These are phyloP conservation scores for Thalpophila matura DNA, from an alignment of 2,888 invertebrate species.

Conservation along the genomic window DNA sequence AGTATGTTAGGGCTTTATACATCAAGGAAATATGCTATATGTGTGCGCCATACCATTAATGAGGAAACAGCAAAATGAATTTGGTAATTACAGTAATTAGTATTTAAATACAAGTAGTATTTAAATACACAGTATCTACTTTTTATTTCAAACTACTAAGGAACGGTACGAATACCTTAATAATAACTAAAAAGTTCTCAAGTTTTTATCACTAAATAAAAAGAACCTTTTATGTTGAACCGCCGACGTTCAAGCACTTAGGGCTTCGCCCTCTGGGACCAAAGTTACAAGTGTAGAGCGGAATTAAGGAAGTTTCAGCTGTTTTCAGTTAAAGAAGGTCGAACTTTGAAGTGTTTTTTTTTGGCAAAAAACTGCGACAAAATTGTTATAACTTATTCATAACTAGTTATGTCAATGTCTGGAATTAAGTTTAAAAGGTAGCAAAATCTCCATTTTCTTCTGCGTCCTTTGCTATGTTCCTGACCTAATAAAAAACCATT, in stretches of 20 bases:
- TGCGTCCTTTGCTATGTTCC: background rate
- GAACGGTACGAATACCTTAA: background rate
- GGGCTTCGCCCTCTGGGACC: slow-evolving; percentile 49
- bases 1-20: too few relatives aligned
- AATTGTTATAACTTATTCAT: slow-evolving; percentile 37
- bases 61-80: too few relatives aligned
- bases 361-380: slow-evolving; percentile 8
- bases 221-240: slow-evolving; percentile 30
- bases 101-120: too few relatives aligned
- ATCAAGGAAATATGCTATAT: too few relatives aligned
- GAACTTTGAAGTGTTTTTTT: slow-evolving; percentile 49
- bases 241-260: slow-evolving; percentile 48
- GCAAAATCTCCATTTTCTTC: background rate
- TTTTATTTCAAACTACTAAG: background rate
- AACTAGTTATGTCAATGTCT: slow-evolving; percentile 33
- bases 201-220: slow-evolving; percentile 46
- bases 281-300: slow-evolving; percentile 44
- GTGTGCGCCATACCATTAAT: too few relatives aligned
- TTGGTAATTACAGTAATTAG: too few relatives aligned
- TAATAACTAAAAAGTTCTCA: slow-evolving; percentile 28
- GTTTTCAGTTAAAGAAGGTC: slow-evolving; percentile 39
- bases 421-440: background rate
- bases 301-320: slow-evolving; percentile 51
- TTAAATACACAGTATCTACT: too few relatives aligned
- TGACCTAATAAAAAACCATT: too few relatives aligned